These are phyloP conservation scores for Coracias cyanogaster DNA, from an alignment of 2,797 vertebrate genomes.

Conservation along the genomic window DNA sequence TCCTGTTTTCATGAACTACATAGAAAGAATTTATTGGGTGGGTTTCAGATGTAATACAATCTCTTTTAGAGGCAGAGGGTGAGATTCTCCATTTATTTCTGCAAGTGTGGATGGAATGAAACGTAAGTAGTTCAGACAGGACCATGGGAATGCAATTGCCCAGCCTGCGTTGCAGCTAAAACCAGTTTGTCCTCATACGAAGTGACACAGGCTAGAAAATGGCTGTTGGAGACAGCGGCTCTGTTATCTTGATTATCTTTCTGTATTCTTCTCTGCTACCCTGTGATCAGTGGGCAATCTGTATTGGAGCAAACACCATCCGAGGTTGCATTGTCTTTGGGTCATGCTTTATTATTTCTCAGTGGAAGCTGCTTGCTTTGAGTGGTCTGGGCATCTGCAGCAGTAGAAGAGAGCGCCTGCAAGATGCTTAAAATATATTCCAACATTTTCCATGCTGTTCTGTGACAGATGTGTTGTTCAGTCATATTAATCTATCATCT, in stretches of 20 bases:
- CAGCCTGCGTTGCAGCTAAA: neutral
- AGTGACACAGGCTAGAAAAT: neutral
- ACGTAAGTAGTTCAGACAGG: neutral
- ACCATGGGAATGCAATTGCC: neutral
- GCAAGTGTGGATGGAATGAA: neutral
- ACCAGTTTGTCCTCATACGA: neutral
- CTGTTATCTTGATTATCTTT: neutral
- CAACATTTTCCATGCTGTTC: neutral
- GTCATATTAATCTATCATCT: neutral
- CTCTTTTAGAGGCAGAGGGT: neutral
- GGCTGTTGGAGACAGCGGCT: neutral
- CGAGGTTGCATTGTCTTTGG: neutral
- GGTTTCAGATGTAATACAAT: neutral
- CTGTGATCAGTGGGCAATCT: neutral
- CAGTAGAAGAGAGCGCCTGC: neutral
- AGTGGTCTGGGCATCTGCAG: neutral
- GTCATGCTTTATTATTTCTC: neutral
- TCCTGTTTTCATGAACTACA: neutral
- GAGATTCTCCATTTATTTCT: neutral
- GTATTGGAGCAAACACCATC: neutral
- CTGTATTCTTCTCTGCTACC: neutral
- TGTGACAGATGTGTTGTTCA: conserved; percentile 15
- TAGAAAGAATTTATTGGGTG: neutral
- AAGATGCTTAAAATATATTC: neutral
- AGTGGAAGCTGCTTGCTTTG: neutral